Conservation (phyloP, 2,888 invertebrate genomes). For the Lymantria monacha region DNA sequence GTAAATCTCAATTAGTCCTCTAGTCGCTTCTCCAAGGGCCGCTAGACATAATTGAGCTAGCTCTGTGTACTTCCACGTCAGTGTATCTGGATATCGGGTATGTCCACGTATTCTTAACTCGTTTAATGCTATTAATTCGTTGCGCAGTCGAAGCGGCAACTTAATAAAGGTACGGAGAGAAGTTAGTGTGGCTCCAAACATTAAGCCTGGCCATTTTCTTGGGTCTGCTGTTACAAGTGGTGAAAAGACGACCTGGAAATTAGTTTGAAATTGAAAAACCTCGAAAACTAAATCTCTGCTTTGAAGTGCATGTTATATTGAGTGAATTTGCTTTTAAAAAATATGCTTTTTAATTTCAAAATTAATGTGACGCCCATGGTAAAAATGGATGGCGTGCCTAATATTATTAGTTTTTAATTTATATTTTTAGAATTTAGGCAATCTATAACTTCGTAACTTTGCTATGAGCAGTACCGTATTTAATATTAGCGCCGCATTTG, state of each 20-base stretch:
- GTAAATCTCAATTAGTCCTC: slow-evolving; percentile 56
- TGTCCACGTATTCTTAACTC: slow-evolving; percentile 59
- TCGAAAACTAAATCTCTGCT: not conserved
- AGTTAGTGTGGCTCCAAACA: slow-evolving; percentile 41
- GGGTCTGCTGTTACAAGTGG: slow-evolving; percentile 70
- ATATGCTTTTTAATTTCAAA: too few relatives aligned
- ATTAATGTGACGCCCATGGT: too few relatives aligned
- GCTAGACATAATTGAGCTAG: slow-evolving; percentile 59
- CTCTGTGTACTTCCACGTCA: slow-evolving; percentile 72
- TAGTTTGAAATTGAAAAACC: not conserved
- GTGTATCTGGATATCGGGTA: slow-evolving; percentile 53
- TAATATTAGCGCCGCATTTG: too few relatives aligned
- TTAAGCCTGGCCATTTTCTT: slow-evolving; percentile 65
- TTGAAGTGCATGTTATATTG: too few relatives aligned
- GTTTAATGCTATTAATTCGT: slow-evolving; percentile 59
- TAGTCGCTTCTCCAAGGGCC: slow-evolving; percentile 59
- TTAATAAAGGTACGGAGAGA: slow-evolving; percentile 47
- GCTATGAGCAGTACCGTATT: too few relatives aligned
- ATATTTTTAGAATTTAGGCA: too few relatives aligned
- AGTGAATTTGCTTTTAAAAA: too few relatives aligned
- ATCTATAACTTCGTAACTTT: too few relatives aligned
- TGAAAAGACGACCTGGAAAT: slow-evolving; percentile 63
- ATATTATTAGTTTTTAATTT: too few relatives aligned
- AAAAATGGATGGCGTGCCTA: too few relatives aligned
- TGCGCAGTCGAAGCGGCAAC: slow-evolving; percentile 53